phyloP scores from a whole-genome alignment of 2,888 invertebrate species.

The Sepiola atlantica region DNA sequence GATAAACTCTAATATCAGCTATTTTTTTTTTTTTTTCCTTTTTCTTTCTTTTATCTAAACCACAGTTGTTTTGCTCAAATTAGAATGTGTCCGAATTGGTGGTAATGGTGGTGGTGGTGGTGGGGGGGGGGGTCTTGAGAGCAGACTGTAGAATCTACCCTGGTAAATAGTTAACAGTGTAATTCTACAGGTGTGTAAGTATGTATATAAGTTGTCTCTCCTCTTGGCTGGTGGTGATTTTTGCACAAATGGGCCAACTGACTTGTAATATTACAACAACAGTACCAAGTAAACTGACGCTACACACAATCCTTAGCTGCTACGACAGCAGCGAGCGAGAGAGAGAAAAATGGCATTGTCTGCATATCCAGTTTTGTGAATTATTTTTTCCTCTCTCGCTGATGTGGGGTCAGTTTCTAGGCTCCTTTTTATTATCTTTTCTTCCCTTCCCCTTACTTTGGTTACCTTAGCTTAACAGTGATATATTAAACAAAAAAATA shows the following conservation, averaged over 20 bases:
- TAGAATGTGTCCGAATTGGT: not conserved
- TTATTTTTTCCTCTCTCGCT: not conserved
- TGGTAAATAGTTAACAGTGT: not conserved
- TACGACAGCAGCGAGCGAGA: not conserved
- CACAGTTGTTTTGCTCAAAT: not conserved
- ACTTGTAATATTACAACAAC: not conserved
- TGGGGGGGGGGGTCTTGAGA: not conserved
- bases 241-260: not conserved
- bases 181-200: not conserved
- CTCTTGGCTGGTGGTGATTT: not conserved
- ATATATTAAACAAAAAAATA: not conserved
- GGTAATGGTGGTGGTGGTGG: not conserved
- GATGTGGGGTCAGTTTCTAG: not conserved
- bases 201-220: not conserved
- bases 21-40: not conserved
- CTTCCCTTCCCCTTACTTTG: not conserved
- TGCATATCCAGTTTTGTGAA: not conserved
- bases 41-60: not conserved
- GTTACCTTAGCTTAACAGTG: not conserved
- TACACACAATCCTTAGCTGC: not conserved
- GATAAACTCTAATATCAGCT: not conserved
- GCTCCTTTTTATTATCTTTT: not conserved
- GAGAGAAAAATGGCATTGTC: not conserved
- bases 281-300: not conserved
- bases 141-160: not conserved